Evolutionary conservation across 2,888 invertebrate species (phyloP).

Genomic region (Apotomis turbidana): DNA sequence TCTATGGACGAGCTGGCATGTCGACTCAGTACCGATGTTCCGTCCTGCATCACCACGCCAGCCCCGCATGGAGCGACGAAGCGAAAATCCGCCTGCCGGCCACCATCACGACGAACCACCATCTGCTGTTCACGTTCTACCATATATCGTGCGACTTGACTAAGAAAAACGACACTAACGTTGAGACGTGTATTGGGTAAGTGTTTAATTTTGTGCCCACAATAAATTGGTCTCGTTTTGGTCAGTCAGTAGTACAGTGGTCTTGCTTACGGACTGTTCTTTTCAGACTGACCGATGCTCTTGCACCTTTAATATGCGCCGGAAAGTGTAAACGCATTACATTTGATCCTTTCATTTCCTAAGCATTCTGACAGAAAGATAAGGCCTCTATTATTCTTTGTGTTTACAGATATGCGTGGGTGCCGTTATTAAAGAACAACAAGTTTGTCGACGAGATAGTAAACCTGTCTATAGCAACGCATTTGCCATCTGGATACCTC

Average conservation of each 20-base stretch:
- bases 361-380: too few relatives aligned
- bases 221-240: too few relatives aligned
- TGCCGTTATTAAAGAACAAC: constrained; percentile 92
- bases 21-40: constrained; percentile 89
- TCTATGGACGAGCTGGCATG: constrained; percentile 78
- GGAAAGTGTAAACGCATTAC: too few relatives aligned
- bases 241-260: too few relatives aligned
- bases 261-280: too few relatives aligned
- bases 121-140: constrained; percentile 96
- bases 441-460: constrained; percentile 93
- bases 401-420: constrained; percentile 90
- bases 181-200: constrained; percentile 93
- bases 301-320: too few relatives aligned
- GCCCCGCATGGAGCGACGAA: constrained; percentile 96
- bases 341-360: too few relatives aligned
- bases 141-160: constrained; percentile 97
- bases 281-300: too few relatives aligned
- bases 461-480: constrained; percentile 92
- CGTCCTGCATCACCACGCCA: constrained; percentile 95
- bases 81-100: constrained; percentile 95
- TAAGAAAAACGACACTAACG: constrained; percentile 89
- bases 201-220: constrained; percentile 21
- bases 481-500: constrained; percentile 95
- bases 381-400: background rate
- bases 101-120: constrained; percentile 92